Conservation (phyloP, 2,888 invertebrate species). For the Pilophorus perplexus region DNA sequence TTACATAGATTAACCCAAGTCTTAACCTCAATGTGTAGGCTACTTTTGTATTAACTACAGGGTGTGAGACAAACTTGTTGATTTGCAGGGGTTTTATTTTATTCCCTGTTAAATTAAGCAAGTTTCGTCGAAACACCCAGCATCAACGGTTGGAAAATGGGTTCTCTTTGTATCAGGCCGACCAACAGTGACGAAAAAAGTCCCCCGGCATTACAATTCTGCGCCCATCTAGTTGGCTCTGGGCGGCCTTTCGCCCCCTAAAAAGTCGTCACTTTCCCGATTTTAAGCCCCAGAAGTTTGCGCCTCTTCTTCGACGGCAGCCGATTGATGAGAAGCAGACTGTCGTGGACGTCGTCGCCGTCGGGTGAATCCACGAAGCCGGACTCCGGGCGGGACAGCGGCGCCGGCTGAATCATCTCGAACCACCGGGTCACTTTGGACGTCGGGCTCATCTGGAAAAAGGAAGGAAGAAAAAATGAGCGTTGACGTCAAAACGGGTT, state of each 20-base stretch:
- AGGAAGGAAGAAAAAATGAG: constrained; percentile 30
- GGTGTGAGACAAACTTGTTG: too few relatives aligned
- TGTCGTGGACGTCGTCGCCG: constrained; percentile 60
- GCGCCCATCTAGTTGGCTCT: too few relatives aligned
- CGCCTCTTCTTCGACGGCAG: constrained; percentile 69
- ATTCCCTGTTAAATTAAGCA: too few relatives aligned
- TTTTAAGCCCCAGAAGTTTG: constrained; percentile 65
- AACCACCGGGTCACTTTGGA: constrained; percentile 82
- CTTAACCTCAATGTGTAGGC: too few relatives aligned
- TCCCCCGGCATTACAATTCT: too few relatives aligned
- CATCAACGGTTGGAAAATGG: background rate
- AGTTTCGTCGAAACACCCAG: background rate
- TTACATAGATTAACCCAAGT: too few relatives aligned
- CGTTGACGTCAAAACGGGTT: background rate
- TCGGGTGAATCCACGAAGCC: constrained; percentile 69
- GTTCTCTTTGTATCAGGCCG: background rate
- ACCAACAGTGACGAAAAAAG: too few relatives aligned
- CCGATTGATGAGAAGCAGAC: constrained; percentile 63
- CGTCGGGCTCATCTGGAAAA: constrained; percentile 66
- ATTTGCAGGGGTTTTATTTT: too few relatives aligned
- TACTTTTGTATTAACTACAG: too few relatives aligned
- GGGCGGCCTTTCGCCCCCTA: too few relatives aligned
- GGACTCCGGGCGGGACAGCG: constrained; percentile 68
- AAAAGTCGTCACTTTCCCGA: constrained; percentile 71
- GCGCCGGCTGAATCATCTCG: constrained; percentile 60